Evolutionary conservation across 2,888 invertebrate genomes (phyloP), one percentile per base, ranked within the genome.

Genomic region (Apomyelois bistriatella): DNA sequence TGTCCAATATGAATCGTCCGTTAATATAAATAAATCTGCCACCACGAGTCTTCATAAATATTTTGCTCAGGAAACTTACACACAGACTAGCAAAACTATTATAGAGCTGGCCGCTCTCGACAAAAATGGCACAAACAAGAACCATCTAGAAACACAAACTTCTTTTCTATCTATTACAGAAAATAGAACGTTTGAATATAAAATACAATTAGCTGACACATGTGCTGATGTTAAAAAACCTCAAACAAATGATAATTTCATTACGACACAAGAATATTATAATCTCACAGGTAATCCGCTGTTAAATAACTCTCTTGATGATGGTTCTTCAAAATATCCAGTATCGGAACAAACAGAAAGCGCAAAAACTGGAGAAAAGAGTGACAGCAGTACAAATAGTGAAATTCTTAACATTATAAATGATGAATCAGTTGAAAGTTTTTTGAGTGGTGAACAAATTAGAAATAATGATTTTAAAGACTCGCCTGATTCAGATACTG

Each of bases 11-110:
- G 62, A 61, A 38, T 49, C 47, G 10, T 10, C 28, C 0, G 60
- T 56, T 32, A 64, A 61, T 62, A 54, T 58, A 35, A 65, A 53
- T 53, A 65, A 48, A 58, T 58, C 63, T 30, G 65, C 62, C 28
- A 63, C 70, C 9, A 62, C 70, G 8, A 73, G 66, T 40, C 22
- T 66, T 4, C 71, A 70, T 4, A 68, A 65, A 51, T 71, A 68
- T 56, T 66, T 76, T 9, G 70, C 79, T 10, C 79, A 83, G 63
- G 90, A 90, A 66, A 83, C 72, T 15, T 86, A 75, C 56, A 92
- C 92, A 7, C 92, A 92, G 74, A 92, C 92, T 0, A 92, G 92
- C 61, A 92, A 91, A 78, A 92, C 92, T 1, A 89, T 92, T 43
- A 72, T 92, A 37, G 82, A 92, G 62, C 65, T 92, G 50, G 90